phyloP scores from a whole-genome alignment of 2,888 invertebrate genomes.

The Acanthococcus lagerstroemiae region DNA sequence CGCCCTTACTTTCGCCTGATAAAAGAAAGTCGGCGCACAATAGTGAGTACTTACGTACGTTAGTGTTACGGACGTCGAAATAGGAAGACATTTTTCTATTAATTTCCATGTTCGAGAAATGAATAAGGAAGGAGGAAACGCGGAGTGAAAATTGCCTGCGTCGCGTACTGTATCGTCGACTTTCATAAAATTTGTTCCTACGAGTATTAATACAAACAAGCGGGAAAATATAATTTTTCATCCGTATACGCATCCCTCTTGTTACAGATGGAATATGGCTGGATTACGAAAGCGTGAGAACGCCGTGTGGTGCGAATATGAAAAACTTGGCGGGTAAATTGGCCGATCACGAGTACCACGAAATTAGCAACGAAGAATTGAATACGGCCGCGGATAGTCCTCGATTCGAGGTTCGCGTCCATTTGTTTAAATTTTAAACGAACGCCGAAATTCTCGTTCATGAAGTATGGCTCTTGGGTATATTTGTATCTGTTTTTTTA shows the following conservation, averaged over 20 bases:
- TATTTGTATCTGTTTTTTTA: constrained; percentile 35
- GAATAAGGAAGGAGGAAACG: neutral
- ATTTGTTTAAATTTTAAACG: neutral
- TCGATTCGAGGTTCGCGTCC: constrained; percentile 43
- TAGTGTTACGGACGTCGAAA: no score
- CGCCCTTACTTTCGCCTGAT: constrained; percentile 40
- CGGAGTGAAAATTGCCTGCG: neutral
- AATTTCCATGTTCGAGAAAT: no score
- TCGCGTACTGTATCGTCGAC: neutral
- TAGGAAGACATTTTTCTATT: no score
- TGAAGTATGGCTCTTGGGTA: neutral
- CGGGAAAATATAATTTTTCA: neutral
- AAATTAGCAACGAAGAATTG: constrained; percentile 69
- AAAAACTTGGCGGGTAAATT: constrained; percentile 30
- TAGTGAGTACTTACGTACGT: constrained; percentile 3
- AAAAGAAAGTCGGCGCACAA: constrained; percentile 22
- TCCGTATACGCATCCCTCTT: no score
- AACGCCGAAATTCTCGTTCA: neutral
- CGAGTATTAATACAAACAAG: no score
- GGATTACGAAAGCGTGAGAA: constrained; percentile 30
- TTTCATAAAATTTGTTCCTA: neutral
- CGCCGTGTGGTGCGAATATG: constrained; percentile 14
- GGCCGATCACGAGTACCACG: constrained; percentile 65
- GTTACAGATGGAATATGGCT: constrained; percentile 18
- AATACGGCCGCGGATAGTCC: constrained; percentile 39